Conservation (phyloP, 2,113 vertebrate genomes). For the Hipposideros armiger region DNA sequence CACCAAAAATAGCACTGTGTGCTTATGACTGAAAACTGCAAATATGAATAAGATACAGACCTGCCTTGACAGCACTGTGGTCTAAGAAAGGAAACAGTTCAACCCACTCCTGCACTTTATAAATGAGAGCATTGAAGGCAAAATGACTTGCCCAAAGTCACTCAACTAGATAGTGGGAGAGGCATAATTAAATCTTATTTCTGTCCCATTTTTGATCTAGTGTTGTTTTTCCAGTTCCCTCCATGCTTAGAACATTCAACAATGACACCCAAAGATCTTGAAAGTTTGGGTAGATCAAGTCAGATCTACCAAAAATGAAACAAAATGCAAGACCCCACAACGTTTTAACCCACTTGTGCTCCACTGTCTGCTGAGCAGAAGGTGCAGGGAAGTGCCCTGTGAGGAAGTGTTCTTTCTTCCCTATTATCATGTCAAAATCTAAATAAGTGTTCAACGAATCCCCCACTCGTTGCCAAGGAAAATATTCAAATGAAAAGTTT, state of each 20-base stretch:
- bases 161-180: not conserved
- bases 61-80: not conserved
- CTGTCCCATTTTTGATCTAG: not conserved
- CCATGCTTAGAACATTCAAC: not conserved
- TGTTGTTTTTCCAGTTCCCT: not conserved
- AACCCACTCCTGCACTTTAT: not conserved
- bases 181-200: not conserved
- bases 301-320: not conserved
- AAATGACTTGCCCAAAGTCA: not conserved
- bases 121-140: not conserved
- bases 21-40: not conserved
- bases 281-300: not conserved
- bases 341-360: not conserved
- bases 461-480: conserved; percentile 75
- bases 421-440: conserved; percentile 69
- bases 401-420: conserved; percentile 61
- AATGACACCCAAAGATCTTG: not conserved
- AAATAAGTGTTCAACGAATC: conserved; percentile 73
- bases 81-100: not conserved
- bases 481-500: conserved; percentile 83
- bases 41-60: not conserved
- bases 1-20: not conserved
- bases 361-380: not conserved
- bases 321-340: not conserved
- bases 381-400: not conserved